Evolutionary conservation across 2,113 vertebrate genomes (phyloP).

Genomic region (Urocitellus parryii): DNA sequence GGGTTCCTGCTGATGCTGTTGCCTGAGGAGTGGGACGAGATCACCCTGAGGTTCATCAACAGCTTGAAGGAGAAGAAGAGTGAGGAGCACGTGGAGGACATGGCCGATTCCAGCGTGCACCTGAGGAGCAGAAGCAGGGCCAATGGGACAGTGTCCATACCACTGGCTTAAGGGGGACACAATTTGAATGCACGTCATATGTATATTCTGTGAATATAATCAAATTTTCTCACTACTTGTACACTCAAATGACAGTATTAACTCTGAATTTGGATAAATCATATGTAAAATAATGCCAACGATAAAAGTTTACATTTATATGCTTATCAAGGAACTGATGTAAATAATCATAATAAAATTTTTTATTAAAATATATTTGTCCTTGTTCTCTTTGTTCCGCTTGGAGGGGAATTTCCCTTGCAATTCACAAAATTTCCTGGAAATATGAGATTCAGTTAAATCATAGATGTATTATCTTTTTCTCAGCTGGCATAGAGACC

Average conservation of each 20-base stretch:
- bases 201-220: slow-evolving; percentile 94
- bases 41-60: slow-evolving; percentile 96
- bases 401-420: rapidly evolving
- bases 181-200: slow-evolving; percentile 80
- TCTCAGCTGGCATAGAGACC: background rate
- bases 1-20: slow-evolving; percentile 97
- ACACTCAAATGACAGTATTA: slow-evolving; percentile 86
- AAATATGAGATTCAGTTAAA: slow-evolving; percentile 18
- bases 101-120: slow-evolving; percentile 92
- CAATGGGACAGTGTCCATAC: slow-evolving; percentile 96
- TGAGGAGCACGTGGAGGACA: slow-evolving; percentile 94
- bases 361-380: slow-evolving; percentile 83
- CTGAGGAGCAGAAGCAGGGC: slow-evolving; percentile 94
- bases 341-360: slow-evolving; percentile 89
- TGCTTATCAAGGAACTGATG: slow-evolving; percentile 83
- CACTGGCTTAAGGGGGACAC: slow-evolving; percentile 90
- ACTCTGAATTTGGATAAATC: slow-evolving; percentile 82
- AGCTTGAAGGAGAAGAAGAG: slow-evolving; percentile 96
- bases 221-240: slow-evolving; percentile 86
- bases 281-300: slow-evolving; percentile 85
- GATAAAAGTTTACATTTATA: slow-evolving; percentile 92
- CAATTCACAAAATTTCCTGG: slow-evolving; percentile 2
- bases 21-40: slow-evolving; percentile 98
- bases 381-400: slow-evolving; percentile 19
- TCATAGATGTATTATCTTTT: background rate